A percentile compares a stretch with the other conserved stretches of the same genome.
phyloP scores from a whole-genome alignment of 1,140 invertebrate species.

The Plodia interpunctella region DNA sequence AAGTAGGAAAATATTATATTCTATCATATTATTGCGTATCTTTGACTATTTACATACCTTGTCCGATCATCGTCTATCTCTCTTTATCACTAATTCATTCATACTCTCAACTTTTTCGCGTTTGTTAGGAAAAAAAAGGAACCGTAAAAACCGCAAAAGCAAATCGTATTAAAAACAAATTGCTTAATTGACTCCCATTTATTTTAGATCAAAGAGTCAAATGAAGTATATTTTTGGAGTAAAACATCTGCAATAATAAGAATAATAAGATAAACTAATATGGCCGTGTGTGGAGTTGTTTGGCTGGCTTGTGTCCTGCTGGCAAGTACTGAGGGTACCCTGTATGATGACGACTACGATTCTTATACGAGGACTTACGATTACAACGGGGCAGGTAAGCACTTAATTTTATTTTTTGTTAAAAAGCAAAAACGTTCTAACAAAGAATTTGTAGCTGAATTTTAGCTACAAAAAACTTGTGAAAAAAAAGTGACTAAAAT shows the following conservation, averaged over 20 bases:
- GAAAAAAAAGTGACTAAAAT: too few species aligned
- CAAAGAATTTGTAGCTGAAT: too few species aligned
- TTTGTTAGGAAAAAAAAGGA: constrained; percentile 11
- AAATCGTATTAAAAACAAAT: background rate
- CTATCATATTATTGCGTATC: too few species aligned
- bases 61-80: too few species aligned
- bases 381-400: constrained; percentile 54
- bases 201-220: background rate
- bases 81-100: too few species aligned
- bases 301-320: constrained; percentile 35
- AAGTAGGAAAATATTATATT: too few species aligned
- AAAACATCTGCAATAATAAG: background rate
- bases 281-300: constrained; percentile 43
- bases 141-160: constrained; percentile 27
- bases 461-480: too few species aligned
- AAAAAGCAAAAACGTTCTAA: too few species aligned
- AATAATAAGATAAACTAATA: constrained; percentile 22
- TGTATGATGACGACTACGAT: constrained; percentile 68
- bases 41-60: too few species aligned
- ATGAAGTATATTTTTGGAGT: background rate
- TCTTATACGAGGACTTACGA: constrained; percentile 60
- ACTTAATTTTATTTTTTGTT: background rate
- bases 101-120: too few species aligned
- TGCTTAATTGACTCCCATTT: background rate
- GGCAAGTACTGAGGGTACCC: constrained; percentile 34